Percentiles rank a stretch among this genome's conserved stretches.
Conservation (phyloP, 2,888 invertebrate species). For the Dromius quadrimaculatus region DNA sequence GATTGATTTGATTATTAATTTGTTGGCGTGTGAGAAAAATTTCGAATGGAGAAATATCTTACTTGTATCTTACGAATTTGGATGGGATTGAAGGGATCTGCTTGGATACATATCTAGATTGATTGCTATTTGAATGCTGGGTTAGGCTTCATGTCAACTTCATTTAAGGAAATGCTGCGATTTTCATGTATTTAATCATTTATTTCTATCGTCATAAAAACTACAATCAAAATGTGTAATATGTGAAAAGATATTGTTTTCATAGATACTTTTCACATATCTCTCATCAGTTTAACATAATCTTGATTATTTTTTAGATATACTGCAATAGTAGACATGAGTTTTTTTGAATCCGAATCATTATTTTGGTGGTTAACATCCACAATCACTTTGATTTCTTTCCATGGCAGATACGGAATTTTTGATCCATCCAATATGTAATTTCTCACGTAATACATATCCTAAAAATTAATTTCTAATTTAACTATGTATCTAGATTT, state of each 20-base stretch:
- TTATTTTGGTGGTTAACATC: background rate
- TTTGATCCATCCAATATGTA: background rate
- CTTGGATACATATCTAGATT: no score
- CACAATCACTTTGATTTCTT: background rate
- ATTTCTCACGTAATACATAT: background rate
- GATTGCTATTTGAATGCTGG: background rate
- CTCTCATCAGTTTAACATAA: background rate
- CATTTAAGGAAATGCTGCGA: no score
- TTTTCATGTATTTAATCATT: background rate
- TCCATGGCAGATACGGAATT: background rate
- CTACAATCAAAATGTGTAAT: background rate
- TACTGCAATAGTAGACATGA: background rate
- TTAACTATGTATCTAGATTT: no score
- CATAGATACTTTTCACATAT: background rate
- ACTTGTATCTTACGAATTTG: no score
- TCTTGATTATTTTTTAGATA: background rate
- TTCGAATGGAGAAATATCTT: no score
- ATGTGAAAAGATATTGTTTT: background rate
- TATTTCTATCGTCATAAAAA: background rate
- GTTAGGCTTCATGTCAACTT: background rate
- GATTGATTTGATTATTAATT: no score
- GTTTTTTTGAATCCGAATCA: background rate
- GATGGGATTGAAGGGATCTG: no score
- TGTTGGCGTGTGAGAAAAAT: no score
- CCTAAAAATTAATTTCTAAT: no score